Evolutionary conservation across 2,888 invertebrate genomes (phyloP).

Genomic region (Tipula helvola): DNA sequence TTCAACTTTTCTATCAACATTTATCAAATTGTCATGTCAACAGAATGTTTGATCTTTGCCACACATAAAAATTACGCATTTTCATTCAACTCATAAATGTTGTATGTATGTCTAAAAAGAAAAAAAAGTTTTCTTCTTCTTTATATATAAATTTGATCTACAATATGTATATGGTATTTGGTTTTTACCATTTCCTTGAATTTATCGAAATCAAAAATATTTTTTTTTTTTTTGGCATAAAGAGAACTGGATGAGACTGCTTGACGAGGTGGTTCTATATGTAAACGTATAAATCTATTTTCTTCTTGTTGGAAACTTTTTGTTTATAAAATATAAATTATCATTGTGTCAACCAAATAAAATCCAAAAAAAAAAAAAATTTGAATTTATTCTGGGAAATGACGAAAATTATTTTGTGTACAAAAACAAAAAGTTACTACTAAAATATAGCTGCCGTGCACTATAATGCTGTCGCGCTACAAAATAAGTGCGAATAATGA

Average conservation of each 20-base stretch:
- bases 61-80: not conserved
- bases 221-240: not conserved
- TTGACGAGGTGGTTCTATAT: not conserved
- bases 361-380: not conserved
- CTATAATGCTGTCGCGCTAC: not conserved
- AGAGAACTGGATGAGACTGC: not conserved
- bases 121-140: not conserved
- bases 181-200: not conserved
- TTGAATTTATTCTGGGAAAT: not conserved
- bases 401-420: not conserved
- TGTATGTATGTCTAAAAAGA: not conserved
- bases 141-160: not conserved
- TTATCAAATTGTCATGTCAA: not conserved
- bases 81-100: not conserved
- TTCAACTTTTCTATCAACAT: not conserved
- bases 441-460: not conserved
- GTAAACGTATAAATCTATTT: not conserved
- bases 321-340: not conserved
- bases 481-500: not conserved
- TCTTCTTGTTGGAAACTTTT: not conserved
- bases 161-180: not conserved
- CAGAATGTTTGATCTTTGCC: not conserved
- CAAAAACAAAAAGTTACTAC: not conserved
- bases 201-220: not conserved
- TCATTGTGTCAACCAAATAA: not conserved